Percentiles rank a stretch among this genome's conserved stretches.
Evolutionary conservation across 2,888 invertebrate genomes (phyloP).

Genomic region (Odontocerum albicorne): DNA sequence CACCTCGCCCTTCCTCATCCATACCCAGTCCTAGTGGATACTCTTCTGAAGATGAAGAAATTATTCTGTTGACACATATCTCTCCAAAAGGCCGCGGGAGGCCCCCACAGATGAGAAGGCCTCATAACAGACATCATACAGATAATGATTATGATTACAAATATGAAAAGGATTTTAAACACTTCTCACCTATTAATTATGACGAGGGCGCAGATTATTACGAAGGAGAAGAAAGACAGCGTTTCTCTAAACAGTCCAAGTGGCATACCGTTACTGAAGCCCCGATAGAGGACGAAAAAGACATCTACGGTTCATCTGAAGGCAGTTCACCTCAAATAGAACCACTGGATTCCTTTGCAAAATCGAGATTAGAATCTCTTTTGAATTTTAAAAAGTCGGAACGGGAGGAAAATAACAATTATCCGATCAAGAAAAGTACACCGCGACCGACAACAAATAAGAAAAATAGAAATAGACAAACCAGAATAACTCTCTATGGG

Average conservation of each 20-base stretch:
- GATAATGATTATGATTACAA: conserved; percentile 4
- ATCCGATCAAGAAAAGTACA: too few species aligned
- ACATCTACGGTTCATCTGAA: conserved; percentile 10
- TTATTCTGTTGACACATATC: background rate
- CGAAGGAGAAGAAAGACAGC: conserved; percentile 6
- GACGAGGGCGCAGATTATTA: conserved; percentile 23
- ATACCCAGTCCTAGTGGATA: background rate
- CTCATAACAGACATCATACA: background rate
- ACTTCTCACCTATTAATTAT: conserved; percentile 13
- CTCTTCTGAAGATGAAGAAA: conserved; percentile 1
- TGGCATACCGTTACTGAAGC: background rate
- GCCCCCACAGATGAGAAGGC: background rate
- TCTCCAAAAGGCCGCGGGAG: conserved; percentile 5
- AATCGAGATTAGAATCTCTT: too few species aligned
- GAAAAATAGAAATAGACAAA: too few species aligned
- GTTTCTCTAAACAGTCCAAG: conserved; percentile 23
- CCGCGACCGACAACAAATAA: too few species aligned
- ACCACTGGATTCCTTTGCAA: too few species aligned
- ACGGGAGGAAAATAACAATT: too few species aligned
- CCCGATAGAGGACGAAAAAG: conserved; percentile 12
- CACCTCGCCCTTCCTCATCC: background rate
- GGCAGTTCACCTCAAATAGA: too few species aligned
- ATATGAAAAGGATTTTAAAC: conserved; percentile 17
- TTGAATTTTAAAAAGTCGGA: too few species aligned
- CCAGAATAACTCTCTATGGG: background rate